Conservation (phyloP, 1,140 invertebrate species). For the Phymorhynchus buccinoides region DNA sequence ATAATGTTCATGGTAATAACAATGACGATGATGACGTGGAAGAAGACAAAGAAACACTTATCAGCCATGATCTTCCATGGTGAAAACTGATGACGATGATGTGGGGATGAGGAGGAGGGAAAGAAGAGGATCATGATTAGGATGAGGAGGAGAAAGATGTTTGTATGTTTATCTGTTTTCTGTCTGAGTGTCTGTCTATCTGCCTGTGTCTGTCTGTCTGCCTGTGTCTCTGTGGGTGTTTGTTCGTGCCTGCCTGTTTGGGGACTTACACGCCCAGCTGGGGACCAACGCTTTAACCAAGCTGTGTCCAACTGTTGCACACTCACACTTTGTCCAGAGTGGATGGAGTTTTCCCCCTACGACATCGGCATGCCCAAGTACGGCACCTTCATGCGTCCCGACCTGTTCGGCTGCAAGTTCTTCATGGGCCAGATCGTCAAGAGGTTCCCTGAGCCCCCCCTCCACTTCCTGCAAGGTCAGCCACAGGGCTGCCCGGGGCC, state of each 20-base stretch:
- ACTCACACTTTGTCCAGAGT: conserved; percentile 72
- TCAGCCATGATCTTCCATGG: conserved; percentile 75
- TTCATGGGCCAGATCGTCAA: conserved; percentile 74
- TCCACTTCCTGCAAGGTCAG: conserved; percentile 66
- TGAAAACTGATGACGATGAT: too few species aligned
- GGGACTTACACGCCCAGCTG: too few species aligned
- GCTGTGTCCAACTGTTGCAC: too few species aligned
- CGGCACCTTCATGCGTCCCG: conserved; percentile 74
- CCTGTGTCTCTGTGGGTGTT: not conserved
- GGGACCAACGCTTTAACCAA: too few species aligned
- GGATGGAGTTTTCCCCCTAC: conserved; percentile 76
- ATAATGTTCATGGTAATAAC: too few species aligned
- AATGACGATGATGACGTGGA: conserved; percentile 74
- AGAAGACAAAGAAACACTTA: conserved; percentile 74
- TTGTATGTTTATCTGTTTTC: conserved; percentile 3
- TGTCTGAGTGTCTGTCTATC: not conserved
- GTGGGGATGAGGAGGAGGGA: too few species aligned
- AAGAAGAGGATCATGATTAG: too few species aligned
- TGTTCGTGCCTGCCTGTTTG: not conserved
- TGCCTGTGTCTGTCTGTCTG: not conserved
- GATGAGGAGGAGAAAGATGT: too few species aligned
- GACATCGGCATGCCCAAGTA: conserved; percentile 76
- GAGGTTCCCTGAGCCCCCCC: conserved; percentile 71
- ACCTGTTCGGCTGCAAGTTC: conserved; percentile 75
- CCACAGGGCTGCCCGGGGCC: too few species aligned